Conservation (phyloP, 2,888 invertebrate genomes). For the Synanthedon myopaeformis region DNA sequence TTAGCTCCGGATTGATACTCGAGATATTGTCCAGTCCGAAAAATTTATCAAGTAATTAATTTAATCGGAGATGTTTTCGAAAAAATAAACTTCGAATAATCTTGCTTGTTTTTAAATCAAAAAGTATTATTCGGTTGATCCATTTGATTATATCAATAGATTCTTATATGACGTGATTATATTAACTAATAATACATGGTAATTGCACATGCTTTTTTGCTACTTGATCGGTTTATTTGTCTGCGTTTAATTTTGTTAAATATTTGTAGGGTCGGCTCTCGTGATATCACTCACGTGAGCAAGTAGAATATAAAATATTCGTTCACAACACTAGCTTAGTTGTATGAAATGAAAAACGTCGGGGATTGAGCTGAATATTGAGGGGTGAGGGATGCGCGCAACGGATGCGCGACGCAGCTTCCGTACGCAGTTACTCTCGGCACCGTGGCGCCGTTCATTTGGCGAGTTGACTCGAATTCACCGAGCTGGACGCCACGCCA, state of each 20-base stretch:
- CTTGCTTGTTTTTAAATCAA: too few relatives aligned
- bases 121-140: too few relatives aligned
- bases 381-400: slow-evolving; percentile 57
- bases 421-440: slow-evolving; percentile 28
- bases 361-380: slow-evolving; percentile 18
- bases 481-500: slow-evolving; percentile 38
- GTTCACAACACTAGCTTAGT: neutral
- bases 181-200: too few relatives aligned
- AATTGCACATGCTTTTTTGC: too few relatives aligned
- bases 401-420: slow-evolving; percentile 65
- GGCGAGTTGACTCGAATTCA: slow-evolving; percentile 40
- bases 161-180: too few relatives aligned
- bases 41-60: too few relatives aligned
- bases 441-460: slow-evolving; percentile 50
- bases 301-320: neutral
- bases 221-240: too few relatives aligned
- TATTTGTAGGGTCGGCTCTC: neutral
- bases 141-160: too few relatives aligned
- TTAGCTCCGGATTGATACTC: too few relatives aligned
- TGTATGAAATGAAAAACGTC: slow-evolving; percentile 6
- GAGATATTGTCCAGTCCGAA: too few relatives aligned
- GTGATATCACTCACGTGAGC: neutral
- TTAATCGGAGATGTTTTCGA: too few relatives aligned
- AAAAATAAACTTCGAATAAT: too few relatives aligned
- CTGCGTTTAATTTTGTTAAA: neutral